Evolutionary conservation across 1,140 invertebrate genomes (phyloP).

Genomic region (Manduca sexta): DNA sequence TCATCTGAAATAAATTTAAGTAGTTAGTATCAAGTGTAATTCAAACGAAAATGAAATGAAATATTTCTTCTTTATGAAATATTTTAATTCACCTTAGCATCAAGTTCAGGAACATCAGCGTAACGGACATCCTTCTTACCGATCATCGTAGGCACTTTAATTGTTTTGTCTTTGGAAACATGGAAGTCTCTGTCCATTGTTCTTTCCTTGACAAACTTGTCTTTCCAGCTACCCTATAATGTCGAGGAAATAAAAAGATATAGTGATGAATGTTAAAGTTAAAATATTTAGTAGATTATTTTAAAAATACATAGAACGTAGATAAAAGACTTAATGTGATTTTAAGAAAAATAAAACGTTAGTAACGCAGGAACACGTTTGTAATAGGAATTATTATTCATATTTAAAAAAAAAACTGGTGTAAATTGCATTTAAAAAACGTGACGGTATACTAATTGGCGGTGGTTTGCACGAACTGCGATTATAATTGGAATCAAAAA

Average conservation of each 20-base stretch:
- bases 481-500: too few species aligned
- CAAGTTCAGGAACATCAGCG: conserved; percentile 33
- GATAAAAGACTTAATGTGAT: too few species aligned
- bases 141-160: conserved; percentile 46
- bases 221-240: conserved; percentile 45
- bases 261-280: background rate
- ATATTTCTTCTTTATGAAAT: background rate
- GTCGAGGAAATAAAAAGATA: background rate
- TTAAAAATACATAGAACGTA: too few species aligned
- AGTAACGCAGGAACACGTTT: too few species aligned
- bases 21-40: background rate
- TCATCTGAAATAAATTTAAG: conserved; percentile 30
- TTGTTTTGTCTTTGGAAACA: conserved; percentile 33
- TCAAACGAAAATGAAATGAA: too few species aligned
- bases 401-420: too few species aligned
- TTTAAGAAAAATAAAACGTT: too few species aligned
- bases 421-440: too few species aligned
- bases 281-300: too few species aligned
- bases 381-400: too few species aligned
- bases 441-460: too few species aligned
- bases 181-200: conserved; percentile 44
- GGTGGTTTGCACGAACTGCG: too few species aligned
- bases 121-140: conserved; percentile 34
- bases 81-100: conserved; percentile 37
- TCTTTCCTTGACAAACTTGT: conserved; percentile 23